These are phyloP conservation scores for Amphiura filiformis DNA, from an alignment of 35 echinoderm and acorn worm species.

Conservation along the genomic window DNA sequence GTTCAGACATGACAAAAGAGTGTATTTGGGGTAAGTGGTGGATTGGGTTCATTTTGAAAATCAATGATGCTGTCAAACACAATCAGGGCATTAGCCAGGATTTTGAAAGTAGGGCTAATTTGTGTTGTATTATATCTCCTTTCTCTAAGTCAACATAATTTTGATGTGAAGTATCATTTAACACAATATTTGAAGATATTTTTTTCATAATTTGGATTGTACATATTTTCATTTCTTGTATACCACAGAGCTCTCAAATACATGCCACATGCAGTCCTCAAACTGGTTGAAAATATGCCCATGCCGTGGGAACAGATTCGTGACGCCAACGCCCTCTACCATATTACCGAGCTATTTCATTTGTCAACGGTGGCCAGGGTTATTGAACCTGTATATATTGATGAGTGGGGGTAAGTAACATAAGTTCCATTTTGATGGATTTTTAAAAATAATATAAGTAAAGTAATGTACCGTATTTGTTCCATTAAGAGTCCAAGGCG, in stretches of 20 bases:
- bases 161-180: not conserved
- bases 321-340: conserved; percentile 83
- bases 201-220: not conserved
- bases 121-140: not conserved
- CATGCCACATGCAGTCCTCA: conserved; percentile 98
- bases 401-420: conserved; percentile 94
- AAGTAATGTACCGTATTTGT: no score
- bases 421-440: not conserved
- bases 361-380: conserved; percentile 57
- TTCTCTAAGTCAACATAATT: not conserved
- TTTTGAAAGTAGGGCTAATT: not conserved
- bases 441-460: not conserved
- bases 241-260: conserved; percentile 93
- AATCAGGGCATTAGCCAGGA: not conserved
- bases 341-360: conserved; percentile 71
- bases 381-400: conserved; percentile 92
- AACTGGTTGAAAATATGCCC: conserved; percentile 99
- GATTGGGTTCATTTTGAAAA: not conserved
- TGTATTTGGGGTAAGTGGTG: conserved; percentile 85
- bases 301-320: conserved; percentile 99
- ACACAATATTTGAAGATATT: not conserved
- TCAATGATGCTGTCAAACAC: not conserved
- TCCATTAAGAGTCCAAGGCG: no score
- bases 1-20: conserved; percentile 95
- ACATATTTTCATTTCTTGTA: conserved; percentile 62